Evolutionary conservation across 2,797 vertebrate species (phyloP).

Genomic region (Craterocephalus amniculus): DNA sequence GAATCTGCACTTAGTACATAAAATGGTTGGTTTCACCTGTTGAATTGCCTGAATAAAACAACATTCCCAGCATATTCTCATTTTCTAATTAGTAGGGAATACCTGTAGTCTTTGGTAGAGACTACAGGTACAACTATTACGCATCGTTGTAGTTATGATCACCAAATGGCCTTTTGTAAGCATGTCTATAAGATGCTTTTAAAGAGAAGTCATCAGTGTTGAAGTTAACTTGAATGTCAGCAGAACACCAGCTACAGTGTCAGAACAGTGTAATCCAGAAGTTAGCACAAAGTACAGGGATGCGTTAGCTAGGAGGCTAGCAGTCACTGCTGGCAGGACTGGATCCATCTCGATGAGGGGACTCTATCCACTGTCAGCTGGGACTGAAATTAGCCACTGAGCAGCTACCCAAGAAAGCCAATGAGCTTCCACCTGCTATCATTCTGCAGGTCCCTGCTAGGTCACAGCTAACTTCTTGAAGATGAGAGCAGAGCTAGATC

Average conservation of each 20-base stretch:
- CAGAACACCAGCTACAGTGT: too few species aligned
- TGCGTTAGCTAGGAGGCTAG: not conserved
- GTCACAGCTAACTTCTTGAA: not conserved
- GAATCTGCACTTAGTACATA: too few species aligned
- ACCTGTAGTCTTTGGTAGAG: too few species aligned
- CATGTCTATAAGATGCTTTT: too few species aligned
- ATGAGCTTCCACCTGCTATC: not conserved
- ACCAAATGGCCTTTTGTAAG: too few species aligned
- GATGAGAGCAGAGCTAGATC: not conserved
- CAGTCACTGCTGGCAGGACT: not conserved
- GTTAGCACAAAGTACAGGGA: not conserved
- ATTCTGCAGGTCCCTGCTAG: not conserved
- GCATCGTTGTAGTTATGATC: not conserved
- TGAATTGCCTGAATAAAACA: too few species aligned
- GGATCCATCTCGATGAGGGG: not conserved
- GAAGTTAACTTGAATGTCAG: not conserved
- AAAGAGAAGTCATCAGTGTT: not conserved
- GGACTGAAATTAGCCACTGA: not conserved
- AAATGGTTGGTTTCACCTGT: too few species aligned
- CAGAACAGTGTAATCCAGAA: not conserved
- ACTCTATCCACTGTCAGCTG: not conserved
- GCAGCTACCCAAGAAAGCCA: not conserved
- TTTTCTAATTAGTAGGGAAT: too few species aligned
- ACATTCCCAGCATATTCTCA: too few species aligned
- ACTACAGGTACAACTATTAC: too few species aligned